A percentile compares a stretch with the other conserved stretches of the same genome.
These are phyloP conservation scores for Cettia cetti DNA, from an alignment of 2,113 vertebrate genomes.

Conservation along the genomic window DNA sequence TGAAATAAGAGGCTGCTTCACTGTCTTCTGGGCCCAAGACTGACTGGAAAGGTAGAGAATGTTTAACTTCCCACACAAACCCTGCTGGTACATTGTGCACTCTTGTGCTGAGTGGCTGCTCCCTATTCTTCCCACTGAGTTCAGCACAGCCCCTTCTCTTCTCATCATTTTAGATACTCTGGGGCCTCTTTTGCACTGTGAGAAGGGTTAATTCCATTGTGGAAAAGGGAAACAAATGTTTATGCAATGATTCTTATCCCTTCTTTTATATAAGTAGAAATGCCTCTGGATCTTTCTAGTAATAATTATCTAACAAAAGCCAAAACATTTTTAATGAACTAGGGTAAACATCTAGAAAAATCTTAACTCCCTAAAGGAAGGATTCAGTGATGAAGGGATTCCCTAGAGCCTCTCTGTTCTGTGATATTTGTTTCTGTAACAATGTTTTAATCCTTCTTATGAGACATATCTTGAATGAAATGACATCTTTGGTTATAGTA, in stretches of 20 bases:
- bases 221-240: neutral
- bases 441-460: neutral
- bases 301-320: neutral
- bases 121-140: neutral
- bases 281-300: neutral
- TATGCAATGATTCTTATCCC: neutral
- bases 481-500: neutral
- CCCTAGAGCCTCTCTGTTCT: neutral
- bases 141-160: neutral
- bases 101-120: neutral
- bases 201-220: neutral
- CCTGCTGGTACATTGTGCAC: accelerated
- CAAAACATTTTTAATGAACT: neutral
- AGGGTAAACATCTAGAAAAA: neutral
- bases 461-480: neutral
- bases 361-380: neutral
- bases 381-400: neutral
- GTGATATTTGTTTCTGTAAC: neutral
- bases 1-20: neutral
- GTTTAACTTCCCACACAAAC: neutral
- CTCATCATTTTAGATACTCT: neutral
- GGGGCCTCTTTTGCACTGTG: neutral
- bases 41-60: neutral
- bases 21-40: neutral
- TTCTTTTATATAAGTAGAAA: neutral